phyloP scores from a whole-genome alignment of 2,888 invertebrate genomes.

The Hemistola chrysoprasaria region DNA sequence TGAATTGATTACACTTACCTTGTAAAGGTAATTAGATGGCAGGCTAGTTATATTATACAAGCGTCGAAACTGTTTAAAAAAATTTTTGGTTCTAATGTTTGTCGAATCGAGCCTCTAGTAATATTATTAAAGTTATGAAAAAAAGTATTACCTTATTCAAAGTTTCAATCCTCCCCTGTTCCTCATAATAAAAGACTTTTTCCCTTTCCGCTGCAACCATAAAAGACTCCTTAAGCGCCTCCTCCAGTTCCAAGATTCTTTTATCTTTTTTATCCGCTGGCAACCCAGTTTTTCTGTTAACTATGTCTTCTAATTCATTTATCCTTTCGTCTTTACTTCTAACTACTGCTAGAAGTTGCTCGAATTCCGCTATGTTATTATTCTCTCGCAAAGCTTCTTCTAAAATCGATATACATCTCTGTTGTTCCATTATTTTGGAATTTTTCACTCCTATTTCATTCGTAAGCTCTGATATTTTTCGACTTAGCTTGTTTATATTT shows the following conservation, averaged over 20 bases:
- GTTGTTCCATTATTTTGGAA: conserved; percentile 79
- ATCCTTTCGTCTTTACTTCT: conserved; percentile 86
- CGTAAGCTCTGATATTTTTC: conserved; percentile 67
- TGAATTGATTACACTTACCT: no score
- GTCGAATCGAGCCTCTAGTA: no score
- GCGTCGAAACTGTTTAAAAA: no score
- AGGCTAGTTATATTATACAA: no score
- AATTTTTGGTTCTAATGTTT: no score
- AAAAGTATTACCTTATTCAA: conserved; percentile 83
- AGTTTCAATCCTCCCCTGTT: conserved; percentile 83
- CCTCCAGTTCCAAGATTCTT: conserved; percentile 88
- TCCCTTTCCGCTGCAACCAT: conserved; percentile 87
- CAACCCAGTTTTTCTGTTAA: conserved; percentile 72
- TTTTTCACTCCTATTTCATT: conserved; percentile 76
- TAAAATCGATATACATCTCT: conserved; percentile 75
- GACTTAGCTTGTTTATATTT: conserved; percentile 58
- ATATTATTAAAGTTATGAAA: neutral
- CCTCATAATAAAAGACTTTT: conserved; percentile 84
- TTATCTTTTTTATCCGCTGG: conserved; percentile 69
- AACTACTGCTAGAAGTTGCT: conserved; percentile 80
- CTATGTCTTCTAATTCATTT: conserved; percentile 88
- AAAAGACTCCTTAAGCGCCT: conserved; percentile 91
- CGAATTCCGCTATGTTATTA: conserved; percentile 81
- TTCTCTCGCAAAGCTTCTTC: conserved; percentile 80
- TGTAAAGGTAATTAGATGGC: no score